phyloP scores from a whole-genome alignment of 2,888 invertebrate species.

The Gymnoscelis rufifasciata region DNA sequence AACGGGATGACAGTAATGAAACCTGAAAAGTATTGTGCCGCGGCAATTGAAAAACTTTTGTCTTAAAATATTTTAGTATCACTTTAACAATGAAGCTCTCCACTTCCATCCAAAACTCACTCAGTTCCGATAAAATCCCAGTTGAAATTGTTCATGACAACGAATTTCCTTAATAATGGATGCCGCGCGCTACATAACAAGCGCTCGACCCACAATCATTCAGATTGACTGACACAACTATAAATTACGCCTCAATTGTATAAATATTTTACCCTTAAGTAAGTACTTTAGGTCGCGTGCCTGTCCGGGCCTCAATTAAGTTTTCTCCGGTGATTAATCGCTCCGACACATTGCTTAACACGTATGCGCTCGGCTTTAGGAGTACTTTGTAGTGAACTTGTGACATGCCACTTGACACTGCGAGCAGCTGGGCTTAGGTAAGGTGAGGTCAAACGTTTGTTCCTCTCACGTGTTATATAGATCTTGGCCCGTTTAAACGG shows the following conservation, averaged over 20 bases:
- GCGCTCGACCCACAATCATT: conserved; percentile 1
- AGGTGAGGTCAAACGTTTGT: conserved; percentile 9
- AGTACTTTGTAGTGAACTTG: conserved; percentile 14
- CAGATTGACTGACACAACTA: conserved; percentile 12
- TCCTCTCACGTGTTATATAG: conserved; percentile 10
- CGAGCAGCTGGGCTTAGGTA: conserved; percentile 9
- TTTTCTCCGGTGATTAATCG: conserved; percentile 64
- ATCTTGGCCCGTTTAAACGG: conserved; percentile 1
- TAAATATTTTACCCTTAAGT: conserved; percentile 24
- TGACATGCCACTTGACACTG: conserved; percentile 21
- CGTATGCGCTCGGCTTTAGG: background rate
- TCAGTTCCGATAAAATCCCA: background rate
- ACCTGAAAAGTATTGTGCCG: too few relatives aligned
- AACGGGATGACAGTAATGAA: too few relatives aligned
- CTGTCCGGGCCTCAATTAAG: conserved; percentile 66
- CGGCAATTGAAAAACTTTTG: background rate
- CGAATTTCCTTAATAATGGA: background rate
- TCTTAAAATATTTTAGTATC: too few relatives aligned
- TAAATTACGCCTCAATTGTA: conserved; percentile 10
- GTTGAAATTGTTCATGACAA: background rate
- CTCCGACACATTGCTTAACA: conserved; percentile 31
- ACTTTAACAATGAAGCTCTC: background rate
- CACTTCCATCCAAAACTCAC: too few relatives aligned
- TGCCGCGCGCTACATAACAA: background rate
- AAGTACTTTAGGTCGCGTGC: conserved; percentile 42